Percentiles rank a stretch among this genome's conserved stretches.
Evolutionary conservation across 2,888 invertebrate genomes (phyloP).

Genomic region (Metallyticus violacea): DNA sequence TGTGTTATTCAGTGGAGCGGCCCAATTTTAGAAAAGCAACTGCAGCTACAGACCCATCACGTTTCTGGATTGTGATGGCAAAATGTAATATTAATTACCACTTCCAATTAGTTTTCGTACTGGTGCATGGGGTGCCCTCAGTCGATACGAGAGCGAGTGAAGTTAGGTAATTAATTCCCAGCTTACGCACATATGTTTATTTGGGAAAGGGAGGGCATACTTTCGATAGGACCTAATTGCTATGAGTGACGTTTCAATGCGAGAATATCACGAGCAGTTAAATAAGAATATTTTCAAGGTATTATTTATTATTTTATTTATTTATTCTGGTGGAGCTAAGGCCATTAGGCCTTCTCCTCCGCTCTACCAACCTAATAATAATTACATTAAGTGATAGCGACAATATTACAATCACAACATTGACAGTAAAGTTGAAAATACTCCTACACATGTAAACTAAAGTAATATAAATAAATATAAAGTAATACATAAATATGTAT

Average conservation of each 20-base stretch:
- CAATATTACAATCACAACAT: too few relatives aligned
- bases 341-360: too few relatives aligned
- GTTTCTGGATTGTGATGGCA: not conserved
- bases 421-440: too few relatives aligned
- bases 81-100: not conserved
- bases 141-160: not conserved
- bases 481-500: too few relatives aligned
- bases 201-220: not conserved
- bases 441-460: too few relatives aligned
- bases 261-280: too few relatives aligned
- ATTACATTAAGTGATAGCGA: too few relatives aligned
- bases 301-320: too few relatives aligned
- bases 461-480: too few relatives aligned
- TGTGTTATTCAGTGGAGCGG: not conserved
- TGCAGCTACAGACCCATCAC: not conserved
- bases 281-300: too few relatives aligned
- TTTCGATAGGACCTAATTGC: not conserved
- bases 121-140: not conserved
- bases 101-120: not conserved
- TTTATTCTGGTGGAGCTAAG: too few relatives aligned
- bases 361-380: too few relatives aligned
- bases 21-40: not conserved
- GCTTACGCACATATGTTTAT: not conserved
- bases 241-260: not conserved
- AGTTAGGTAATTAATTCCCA: not conserved